Percentiles rank a stretch among this genome's conserved stretches.
These are phyloP conservation scores for Drosophila athabasca DNA, from an alignment of 1,140 invertebrate species.

Conservation along the genomic window DNA sequence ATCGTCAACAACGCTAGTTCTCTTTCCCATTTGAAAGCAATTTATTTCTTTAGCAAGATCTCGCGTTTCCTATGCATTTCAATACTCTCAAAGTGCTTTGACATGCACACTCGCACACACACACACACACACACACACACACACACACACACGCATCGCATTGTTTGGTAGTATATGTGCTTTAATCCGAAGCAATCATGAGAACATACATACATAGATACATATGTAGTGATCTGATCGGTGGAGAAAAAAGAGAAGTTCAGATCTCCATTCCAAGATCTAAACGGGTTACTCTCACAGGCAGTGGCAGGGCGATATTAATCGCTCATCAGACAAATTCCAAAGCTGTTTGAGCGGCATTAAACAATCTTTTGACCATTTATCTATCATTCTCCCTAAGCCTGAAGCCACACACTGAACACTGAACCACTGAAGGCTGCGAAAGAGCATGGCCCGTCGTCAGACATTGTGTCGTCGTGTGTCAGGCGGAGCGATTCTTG, in stretches of 20 bases:
- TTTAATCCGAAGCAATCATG: conserved; percentile 43
- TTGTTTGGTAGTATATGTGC: conserved; percentile 11
- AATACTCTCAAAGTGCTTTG: conserved; percentile 1
- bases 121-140: conserved; percentile 27
- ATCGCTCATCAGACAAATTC: conserved; percentile 78
- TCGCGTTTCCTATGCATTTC: too few species aligned
- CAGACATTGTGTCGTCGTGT: conserved; percentile 66
- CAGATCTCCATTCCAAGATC: conserved; percentile 32
- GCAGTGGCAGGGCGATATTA: conserved; percentile 47
- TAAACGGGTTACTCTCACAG: conserved; percentile 63
- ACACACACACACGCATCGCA: conserved; percentile 33
- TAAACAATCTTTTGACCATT: conserved; percentile 74
- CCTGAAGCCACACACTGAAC: conserved; percentile 3
- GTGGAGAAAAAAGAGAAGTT: neutral
- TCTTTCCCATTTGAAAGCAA: too few species aligned
- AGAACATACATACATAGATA: conserved; percentile 19
- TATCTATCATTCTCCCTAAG: conserved; percentile 49
- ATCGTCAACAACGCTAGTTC: too few species aligned
- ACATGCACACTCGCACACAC: conserved; percentile 19
- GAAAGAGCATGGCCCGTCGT: conserved; percentile 22
- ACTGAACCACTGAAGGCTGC: conserved; percentile 8
- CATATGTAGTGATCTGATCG: conserved; percentile 2
- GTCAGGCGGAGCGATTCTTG: conserved; percentile 26
- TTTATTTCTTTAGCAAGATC: too few species aligned
- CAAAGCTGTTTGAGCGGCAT: conserved; percentile 73